Percentiles rank a stretch among this genome's conserved stretches.
Evolutionary conservation across 2,113 vertebrate genomes (phyloP).

Genomic region (Callipepla californica): DNA sequence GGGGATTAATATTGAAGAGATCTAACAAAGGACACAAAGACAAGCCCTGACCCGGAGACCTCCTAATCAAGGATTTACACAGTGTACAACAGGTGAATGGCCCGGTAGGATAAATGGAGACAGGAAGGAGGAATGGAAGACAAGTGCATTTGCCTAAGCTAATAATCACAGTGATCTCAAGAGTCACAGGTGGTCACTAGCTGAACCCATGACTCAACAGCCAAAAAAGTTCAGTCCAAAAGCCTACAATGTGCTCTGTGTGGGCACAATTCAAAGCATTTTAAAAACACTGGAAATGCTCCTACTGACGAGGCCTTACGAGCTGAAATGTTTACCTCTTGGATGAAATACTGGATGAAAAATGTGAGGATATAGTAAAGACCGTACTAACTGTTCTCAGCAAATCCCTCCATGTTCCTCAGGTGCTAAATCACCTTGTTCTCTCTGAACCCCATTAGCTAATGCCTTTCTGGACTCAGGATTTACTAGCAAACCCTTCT

Average conservation of each 20-base stretch:
- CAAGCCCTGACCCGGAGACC: conserved; percentile 53
- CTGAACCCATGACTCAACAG: conserved; percentile 28
- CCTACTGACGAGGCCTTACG: neutral
- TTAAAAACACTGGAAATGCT: conserved; percentile 17
- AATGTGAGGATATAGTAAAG: conserved; percentile 12
- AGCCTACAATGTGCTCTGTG: conserved; percentile 24
- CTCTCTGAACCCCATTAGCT: neutral
- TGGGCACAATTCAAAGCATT: conserved; percentile 31
- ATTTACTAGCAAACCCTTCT: neutral
- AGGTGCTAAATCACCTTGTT: neutral
- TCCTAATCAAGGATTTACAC: conserved; percentile 62
- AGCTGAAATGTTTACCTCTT: conserved; percentile 37
- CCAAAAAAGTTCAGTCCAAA: conserved; percentile 51
- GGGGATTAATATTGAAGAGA: conserved; percentile 60
- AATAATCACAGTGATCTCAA: conserved; percentile 60
- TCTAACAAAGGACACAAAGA: conserved; percentile 72
- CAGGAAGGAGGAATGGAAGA: conserved; percentile 58
- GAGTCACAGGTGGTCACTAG: conserved; percentile 65
- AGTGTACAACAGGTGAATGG: conserved; percentile 69
- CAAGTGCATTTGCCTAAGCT: conserved; percentile 62
- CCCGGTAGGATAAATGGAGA: conserved; percentile 46
- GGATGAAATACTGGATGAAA: conserved; percentile 7
- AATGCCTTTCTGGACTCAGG: neutral
- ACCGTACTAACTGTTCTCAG: neutral
- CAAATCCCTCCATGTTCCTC: neutral